Base-by-base conservation (phyloP, 2,888 invertebrate genomes). In the Brachyopa scutellaris region DNA sequence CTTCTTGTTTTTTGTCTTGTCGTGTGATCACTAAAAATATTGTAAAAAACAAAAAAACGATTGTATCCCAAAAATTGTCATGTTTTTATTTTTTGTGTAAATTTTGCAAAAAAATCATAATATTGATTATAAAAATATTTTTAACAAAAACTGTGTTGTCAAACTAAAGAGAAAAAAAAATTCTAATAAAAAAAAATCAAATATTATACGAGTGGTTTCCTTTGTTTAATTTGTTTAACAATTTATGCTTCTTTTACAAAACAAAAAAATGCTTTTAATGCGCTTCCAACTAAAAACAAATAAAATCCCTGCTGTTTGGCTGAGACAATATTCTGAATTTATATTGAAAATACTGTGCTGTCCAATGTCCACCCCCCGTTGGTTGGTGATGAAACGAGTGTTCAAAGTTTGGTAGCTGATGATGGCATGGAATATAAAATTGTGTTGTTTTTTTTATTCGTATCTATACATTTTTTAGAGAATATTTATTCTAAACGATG, bases 91-190 rank as follows among this genome's bases (percentile, higher is more conserved):
- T 61, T 19, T 38, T 74, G 31, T 64, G 53, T 55, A 49, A 45
- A 51, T 42, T 64, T 69, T 19, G 29, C 21, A 33, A n/a, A 29
- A 31, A 53, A 45, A 55, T 23, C 8, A 26, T 33, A 42, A 31
- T 23, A 26, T 26, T 13, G 29, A 47, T 38, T 59, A 59, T 59
- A 61, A 61, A 59, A 59, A 36, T 26, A 15, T 53, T 66, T 36
- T 19, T 26, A 59, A 49, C n/a, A 21, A 29, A 72, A 72, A 72
- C 53, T 62, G 72, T 72, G 72, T 36, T 73, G 72, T 73, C 62
- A 73, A 62, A 7, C 53, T 73, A 73, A 72, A 53, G 57, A n/a
- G n/a, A n/a, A n/a, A n/a, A n/a, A n/a, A n/a, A n/a, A 51, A 29
- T 45, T 62, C 33, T 55, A 73, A 73, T 73, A 73, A 73, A 73